Evolutionary conservation across 2,113 vertebrate genomes (phyloP), one percentile per base, ranked within the genome.

Genomic region (Scomber colias): DNA sequence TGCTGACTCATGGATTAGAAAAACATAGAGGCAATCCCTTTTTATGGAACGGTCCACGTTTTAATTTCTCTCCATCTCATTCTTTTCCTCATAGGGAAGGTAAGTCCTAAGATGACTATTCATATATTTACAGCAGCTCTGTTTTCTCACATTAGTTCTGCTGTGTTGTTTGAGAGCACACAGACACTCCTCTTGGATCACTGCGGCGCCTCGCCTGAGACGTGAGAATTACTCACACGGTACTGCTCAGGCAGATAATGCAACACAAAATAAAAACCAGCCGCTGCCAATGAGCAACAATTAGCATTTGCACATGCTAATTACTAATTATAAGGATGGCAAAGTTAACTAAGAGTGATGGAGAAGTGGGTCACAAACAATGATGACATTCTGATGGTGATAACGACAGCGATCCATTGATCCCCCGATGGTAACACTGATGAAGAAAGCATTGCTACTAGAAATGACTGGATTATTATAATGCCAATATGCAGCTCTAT

Each of bases 391-490:
- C 30, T 69, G 71, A 78, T 66, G 14, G 46, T 1, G 71, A 82
- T 75, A 62, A 76, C 15, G 15, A 78, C 16, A 24, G 63, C 45
- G 16, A 82, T 63, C 56, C 50, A 77, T 79, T 86, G 84, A 88
- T 82, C 73, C 77, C 68, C 68, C 27, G 81, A 86, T 84, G 66
- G 69, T 11, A 64, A 56, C 27, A 30, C n/a, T 35, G 80, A 79
- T 80, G 69, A 57, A 87, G 53, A 77, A 67, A 71, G 74, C 6
- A 4, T 61, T n/a, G 77, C 71, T 30, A 73, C 65, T 69, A 62
- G 86, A 78, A 66, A 86, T 35, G 69, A 86, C 83, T 86, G 81
- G 87, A 87, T 92, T 89, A 89, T 93, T 85, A 85, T 88, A 88
- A 92, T 85, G 84, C 68, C 87, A 84, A 90, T 88, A 73, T 81